Evolutionary conservation across 2,113 vertebrate species (phyloP).

Genomic region (Oreochromis niloticus): DNA sequence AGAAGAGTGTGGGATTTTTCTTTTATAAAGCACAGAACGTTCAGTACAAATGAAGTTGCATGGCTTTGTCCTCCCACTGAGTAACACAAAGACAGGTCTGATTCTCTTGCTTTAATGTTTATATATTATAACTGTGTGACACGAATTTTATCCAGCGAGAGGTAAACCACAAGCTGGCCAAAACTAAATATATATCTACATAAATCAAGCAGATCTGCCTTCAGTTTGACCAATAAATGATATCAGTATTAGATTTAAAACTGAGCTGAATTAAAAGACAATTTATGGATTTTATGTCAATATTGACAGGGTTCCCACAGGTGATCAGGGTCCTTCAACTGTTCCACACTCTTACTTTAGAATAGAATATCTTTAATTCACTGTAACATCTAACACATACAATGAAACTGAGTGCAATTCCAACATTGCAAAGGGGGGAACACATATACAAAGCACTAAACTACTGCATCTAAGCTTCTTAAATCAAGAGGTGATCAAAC

Average conservation of each 20-base stretch:
- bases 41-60: neutral
- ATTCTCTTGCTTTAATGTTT: neutral
- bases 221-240: neutral
- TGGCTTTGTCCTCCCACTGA: neutral
- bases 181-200: neutral
- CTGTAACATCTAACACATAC: neutral
- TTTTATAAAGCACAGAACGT: neutral
- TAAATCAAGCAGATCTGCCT: neutral
- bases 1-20: neutral
- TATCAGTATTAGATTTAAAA: neutral
- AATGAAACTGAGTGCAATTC: rapidly evolving
- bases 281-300: neutral
- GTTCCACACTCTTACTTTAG: rapidly evolving
- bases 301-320: neutral
- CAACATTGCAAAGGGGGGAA: neutral
- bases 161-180: neutral
- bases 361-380: neutral
- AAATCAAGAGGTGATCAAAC: neutral
- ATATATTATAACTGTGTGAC: neutral
- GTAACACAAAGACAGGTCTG: neutral
- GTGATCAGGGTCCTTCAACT: neutral
- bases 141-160: neutral
- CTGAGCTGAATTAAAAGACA: neutral
- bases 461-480: neutral
- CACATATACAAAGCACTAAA: neutral